A percentile compares a stretch with the other conserved stretches of the same genome.
These are phyloP conservation scores for Gobiocypris rarus DNA, from an alignment of 2,113 vertebrate species.

Conservation along the genomic window DNA sequence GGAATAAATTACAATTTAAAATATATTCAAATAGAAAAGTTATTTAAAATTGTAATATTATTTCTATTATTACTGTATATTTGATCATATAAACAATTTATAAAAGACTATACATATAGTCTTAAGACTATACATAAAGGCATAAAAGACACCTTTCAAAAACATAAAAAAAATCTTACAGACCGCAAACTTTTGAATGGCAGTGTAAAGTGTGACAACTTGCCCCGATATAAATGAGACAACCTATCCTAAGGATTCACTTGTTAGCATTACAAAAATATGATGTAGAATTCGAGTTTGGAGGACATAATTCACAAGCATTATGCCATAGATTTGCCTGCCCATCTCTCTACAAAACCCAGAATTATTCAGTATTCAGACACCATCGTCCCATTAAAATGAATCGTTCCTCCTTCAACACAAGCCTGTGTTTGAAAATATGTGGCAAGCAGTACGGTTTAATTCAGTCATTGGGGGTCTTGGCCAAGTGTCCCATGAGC, in stretches of 20 bases:
- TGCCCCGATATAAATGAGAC: not conserved
- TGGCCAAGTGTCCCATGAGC: slow-evolving; percentile 16
- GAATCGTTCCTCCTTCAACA: not conserved
- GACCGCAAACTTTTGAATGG: not conserved
- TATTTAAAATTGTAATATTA: not conserved
- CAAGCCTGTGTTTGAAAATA: slow-evolving; percentile 10
- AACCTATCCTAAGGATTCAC: not conserved
- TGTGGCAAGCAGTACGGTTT: slow-evolving; percentile 8
- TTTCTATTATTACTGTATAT: not conserved
- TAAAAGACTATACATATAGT: too few relatives aligned
- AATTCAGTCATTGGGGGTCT: slow-evolving; percentile 26
- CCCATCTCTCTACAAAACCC: not conserved
- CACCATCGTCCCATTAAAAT: not conserved
- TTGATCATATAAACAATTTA: not conserved
- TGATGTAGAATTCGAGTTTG: not conserved
- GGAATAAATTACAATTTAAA: too few relatives aligned
- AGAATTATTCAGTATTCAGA: not conserved
- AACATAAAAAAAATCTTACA: too few relatives aligned
- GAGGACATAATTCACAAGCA: not conserved
- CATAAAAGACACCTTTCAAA: not conserved
- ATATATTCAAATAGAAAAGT: too few relatives aligned
- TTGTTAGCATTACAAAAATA: not conserved
- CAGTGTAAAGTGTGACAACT: not conserved
- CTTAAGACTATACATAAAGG: too few relatives aligned
- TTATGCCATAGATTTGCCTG: too few relatives aligned